Evolutionary conservation across 2,113 vertebrate genomes (phyloP).

Genomic region (Dipodomys stephensi): DNA sequence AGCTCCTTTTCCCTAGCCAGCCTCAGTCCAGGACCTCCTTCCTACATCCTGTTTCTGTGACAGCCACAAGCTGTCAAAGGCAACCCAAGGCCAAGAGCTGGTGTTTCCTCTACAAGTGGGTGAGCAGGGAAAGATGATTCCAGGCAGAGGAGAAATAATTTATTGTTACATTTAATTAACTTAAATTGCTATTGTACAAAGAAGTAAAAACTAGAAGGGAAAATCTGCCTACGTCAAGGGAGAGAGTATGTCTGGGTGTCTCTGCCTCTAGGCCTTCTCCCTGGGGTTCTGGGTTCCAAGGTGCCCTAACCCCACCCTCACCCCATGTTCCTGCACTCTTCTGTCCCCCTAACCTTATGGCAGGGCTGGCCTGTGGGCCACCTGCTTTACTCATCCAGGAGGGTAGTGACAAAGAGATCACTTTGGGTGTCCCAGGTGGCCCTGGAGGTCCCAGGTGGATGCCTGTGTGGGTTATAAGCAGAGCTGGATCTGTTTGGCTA

Average conservation of each 20-base stretch:
- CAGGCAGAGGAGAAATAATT: conserved; percentile 72
- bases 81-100: conserved; percentile 28
- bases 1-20: neutral
- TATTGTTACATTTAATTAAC: conserved; percentile 77
- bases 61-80: neutral
- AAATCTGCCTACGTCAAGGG: conserved; percentile 57
- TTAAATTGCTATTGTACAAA: conserved; percentile 70
- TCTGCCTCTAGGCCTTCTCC: neutral
- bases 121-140: conserved; percentile 47
- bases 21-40: neutral
- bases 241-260: neutral
- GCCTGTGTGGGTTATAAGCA: neutral
- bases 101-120: neutral
- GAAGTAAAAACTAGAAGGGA: conserved; percentile 48
- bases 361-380: neutral
- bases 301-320: neutral
- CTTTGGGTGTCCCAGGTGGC: neutral
- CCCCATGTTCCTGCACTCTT: neutral
- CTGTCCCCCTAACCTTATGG: neutral
- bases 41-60: neutral
- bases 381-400: neutral
- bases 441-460: neutral
- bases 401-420: neutral
- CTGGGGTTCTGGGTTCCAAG: neutral
- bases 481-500: neutral